phyloP scores from a whole-genome alignment of 2,797 vertebrate species.

The Mus spretus region DNA sequence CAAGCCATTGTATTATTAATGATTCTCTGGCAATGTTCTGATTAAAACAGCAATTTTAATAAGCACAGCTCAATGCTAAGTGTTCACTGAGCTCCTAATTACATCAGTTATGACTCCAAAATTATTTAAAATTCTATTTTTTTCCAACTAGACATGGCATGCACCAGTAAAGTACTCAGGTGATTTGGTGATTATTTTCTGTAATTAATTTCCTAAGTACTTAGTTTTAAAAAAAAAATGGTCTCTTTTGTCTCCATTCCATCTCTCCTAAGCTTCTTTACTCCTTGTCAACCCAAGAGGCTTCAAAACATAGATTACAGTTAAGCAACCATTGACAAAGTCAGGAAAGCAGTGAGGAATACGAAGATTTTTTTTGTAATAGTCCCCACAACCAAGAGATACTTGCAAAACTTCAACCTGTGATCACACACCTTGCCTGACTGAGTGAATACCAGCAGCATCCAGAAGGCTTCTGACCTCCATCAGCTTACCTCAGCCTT shows the following conservation, averaged over 20 bases:
- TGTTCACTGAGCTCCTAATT: conserved; percentile 89
- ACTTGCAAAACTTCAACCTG: not conserved
- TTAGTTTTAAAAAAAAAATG: not conserved
- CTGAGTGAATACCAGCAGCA: rapidly evolving
- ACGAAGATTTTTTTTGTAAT: not conserved
- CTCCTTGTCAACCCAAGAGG: not conserved
- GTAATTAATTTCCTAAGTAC: conserved; percentile 88
- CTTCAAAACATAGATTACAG: not conserved
- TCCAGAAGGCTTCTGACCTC: not conserved
- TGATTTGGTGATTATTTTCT: conserved; percentile 86
- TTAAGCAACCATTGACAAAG: not conserved
- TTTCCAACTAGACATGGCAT: conserved; percentile 71
- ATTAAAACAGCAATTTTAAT: conserved; percentile 91
- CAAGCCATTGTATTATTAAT: conserved; percentile 89
- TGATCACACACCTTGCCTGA: not conserved
- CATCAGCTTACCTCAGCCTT: not conserved
- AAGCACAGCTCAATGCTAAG: conserved; percentile 87
- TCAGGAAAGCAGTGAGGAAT: not conserved
- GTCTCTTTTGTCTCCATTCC: conserved; percentile 59
- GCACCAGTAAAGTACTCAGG: conserved; percentile 81
- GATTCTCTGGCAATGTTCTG: conserved; percentile 87
- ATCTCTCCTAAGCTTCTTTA: not conserved
- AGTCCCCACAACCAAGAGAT: not conserved
- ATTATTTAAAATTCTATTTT: conserved; percentile 83
- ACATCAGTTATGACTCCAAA: conserved; percentile 85